phyloP scores from a whole-genome alignment of 2,888 invertebrate species.

The Drosophila greeni region DNA sequence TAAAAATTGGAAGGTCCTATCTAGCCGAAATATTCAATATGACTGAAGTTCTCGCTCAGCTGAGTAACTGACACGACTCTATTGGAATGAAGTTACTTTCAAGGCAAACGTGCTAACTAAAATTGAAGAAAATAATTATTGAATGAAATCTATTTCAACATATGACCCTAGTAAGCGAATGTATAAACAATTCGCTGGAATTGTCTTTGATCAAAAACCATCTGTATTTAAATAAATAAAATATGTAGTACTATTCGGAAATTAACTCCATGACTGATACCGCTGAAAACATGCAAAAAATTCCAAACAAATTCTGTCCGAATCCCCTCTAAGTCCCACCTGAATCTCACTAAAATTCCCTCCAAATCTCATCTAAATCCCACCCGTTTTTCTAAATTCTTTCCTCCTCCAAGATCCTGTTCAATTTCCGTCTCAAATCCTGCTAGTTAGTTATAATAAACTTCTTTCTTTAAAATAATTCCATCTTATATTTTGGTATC shows the following conservation, averaged over 20 bases:
- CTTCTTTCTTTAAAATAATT: neutral
- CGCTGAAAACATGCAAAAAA: neutral
- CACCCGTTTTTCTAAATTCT: neutral
- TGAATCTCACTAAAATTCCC: neutral
- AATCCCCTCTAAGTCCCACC: neutral
- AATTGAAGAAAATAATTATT: neutral
- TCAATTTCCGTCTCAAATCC: too few species aligned
- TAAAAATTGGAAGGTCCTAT: conserved; percentile 15
- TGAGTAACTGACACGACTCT: neutral
- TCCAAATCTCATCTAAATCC: neutral
- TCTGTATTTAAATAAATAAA: too few species aligned
- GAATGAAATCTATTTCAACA: neutral
- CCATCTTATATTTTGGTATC: neutral
- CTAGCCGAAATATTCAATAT: conserved; percentile 16
- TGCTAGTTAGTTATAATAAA: neutral
- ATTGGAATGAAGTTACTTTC: neutral
- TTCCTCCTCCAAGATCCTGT: neutral
- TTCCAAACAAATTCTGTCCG: neutral
- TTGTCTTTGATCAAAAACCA: neutral
- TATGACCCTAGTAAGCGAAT: neutral
- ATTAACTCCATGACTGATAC: too few species aligned
- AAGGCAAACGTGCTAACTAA: conserved; percentile 13
- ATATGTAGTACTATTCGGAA: neutral
- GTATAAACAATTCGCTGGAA: neutral
- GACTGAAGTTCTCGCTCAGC: conserved; percentile 1